Evolutionary conservation across 2,888 invertebrate genomes (phyloP).

Genomic region (Melipona bicolor): DNA sequence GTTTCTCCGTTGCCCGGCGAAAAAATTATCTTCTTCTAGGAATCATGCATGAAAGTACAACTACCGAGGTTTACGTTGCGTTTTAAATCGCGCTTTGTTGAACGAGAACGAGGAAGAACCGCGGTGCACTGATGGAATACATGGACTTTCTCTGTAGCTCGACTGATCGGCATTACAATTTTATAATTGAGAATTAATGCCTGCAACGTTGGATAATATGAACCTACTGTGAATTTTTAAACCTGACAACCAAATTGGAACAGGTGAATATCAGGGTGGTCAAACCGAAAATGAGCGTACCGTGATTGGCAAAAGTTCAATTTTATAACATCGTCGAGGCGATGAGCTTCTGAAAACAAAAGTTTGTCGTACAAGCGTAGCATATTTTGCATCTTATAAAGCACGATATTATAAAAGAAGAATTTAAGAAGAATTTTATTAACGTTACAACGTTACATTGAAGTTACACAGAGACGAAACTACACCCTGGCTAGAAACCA

Average conservation of each 20-base stretch:
- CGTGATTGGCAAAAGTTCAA: not conserved
- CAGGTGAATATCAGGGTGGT: not conserved
- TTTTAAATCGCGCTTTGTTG: not conserved
- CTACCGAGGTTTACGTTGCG: not conserved
- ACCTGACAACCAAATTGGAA: too few relatives aligned
- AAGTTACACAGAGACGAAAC: not conserved
- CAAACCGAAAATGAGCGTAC: not conserved
- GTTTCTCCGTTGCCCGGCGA: not conserved
- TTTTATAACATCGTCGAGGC: not conserved
- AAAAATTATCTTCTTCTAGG: conserved; percentile 1
- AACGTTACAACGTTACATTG: not conserved
- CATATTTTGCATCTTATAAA: conserved; percentile 1
- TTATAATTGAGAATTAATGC: not conserved
- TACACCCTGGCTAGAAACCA: too few relatives aligned
- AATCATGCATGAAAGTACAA: not conserved
- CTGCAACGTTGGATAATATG: not conserved
- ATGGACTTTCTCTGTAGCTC: not conserved
- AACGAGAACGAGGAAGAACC: not conserved
- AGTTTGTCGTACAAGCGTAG: not conserved
- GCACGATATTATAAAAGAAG: not conserved
- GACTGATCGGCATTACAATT: not conserved
- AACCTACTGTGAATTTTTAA: not conserved
- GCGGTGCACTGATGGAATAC: not conserved
- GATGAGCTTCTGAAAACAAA: not conserved
- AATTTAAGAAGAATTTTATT: conserved; percentile 3